phyloP scores from a whole-genome alignment of 2,888 invertebrate species.

The Leistus spinibarbis region DNA sequence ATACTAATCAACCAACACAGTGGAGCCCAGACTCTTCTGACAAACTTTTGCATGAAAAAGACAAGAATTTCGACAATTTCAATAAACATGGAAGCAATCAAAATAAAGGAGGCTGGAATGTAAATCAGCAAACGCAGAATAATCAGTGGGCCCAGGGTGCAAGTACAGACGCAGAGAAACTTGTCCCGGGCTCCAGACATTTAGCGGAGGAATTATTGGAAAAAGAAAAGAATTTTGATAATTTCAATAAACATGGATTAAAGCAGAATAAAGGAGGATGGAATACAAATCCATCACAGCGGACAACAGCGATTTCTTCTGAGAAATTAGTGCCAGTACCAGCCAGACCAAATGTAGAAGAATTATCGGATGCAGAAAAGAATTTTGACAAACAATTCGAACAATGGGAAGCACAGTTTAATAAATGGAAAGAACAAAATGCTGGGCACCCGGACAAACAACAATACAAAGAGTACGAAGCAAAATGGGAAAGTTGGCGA shows the following conservation, averaged over 20 bases:
- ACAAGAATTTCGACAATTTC: too few relatives aligned
- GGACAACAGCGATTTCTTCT: background rate
- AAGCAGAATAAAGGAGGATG: background rate
- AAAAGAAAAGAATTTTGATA: background rate
- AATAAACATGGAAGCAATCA: background rate
- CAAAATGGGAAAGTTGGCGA: conserved; percentile 85
- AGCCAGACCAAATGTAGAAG: conserved; percentile 46
- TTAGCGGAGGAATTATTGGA: background rate
- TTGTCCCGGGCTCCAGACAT: background rate
- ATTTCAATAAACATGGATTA: background rate
- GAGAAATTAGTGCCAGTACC: background rate
- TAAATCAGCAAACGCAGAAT: background rate
- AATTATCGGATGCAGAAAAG: conserved; percentile 72
- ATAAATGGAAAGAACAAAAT: conserved; percentile 90
- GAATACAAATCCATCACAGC: conserved; percentile 2
- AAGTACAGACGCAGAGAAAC: background rate
- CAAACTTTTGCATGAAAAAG: background rate
- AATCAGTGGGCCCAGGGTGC: background rate
- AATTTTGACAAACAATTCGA: conserved; percentile 88
- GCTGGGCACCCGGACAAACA: conserved; percentile 89
- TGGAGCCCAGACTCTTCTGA: background rate
- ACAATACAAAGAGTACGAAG: conserved; percentile 84
- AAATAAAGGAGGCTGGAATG: background rate
- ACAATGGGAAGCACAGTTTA: conserved; percentile 91
- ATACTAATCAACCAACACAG: conserved; percentile 2